Evolutionary conservation across 2,797 vertebrate species (phyloP).

Genomic region (Agapornis canus): DNA sequence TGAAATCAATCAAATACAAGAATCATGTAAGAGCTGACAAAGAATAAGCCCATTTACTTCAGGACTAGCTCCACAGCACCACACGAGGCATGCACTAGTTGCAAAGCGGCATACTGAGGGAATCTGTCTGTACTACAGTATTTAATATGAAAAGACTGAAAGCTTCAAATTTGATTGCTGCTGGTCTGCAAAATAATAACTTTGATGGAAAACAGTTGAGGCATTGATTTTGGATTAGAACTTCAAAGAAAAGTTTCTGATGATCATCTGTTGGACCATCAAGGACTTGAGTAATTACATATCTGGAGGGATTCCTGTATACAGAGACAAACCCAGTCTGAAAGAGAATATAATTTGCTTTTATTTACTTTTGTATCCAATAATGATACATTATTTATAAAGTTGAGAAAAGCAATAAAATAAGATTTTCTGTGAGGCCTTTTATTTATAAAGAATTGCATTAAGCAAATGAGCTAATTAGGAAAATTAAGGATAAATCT

Average conservation of each 20-base stretch:
- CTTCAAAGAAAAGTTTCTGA: not conserved
- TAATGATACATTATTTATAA: not conserved
- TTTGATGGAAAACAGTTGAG: not conserved
- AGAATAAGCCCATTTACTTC: not conserved
- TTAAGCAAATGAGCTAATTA: conserved; percentile 19
- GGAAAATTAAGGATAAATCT: conserved; percentile 20
- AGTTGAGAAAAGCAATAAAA: not conserved
- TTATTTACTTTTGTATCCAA: conserved; percentile 27
- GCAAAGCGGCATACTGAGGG: not conserved
- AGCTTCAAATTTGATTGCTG: not conserved
- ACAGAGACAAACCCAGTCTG: rapidly evolving
- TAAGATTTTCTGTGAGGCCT: not conserved
- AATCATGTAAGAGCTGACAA: not conserved
- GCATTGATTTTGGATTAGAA: not conserved
- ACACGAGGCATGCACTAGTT: rapidly evolving
- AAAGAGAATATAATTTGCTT: not conserved
- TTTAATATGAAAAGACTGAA: not conserved
- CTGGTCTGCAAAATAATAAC: not conserved
- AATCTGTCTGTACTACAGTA: not conserved
- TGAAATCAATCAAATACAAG: not conserved
- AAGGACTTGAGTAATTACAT: not conserved
- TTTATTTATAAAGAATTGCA: conserved; percentile 9
- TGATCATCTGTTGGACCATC: not conserved
- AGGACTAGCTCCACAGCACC: not conserved
- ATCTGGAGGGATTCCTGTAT: not conserved